Evolutionary conservation across 2,113 vertebrate genomes (phyloP).

Genomic region (Hiodon tergisus): DNA sequence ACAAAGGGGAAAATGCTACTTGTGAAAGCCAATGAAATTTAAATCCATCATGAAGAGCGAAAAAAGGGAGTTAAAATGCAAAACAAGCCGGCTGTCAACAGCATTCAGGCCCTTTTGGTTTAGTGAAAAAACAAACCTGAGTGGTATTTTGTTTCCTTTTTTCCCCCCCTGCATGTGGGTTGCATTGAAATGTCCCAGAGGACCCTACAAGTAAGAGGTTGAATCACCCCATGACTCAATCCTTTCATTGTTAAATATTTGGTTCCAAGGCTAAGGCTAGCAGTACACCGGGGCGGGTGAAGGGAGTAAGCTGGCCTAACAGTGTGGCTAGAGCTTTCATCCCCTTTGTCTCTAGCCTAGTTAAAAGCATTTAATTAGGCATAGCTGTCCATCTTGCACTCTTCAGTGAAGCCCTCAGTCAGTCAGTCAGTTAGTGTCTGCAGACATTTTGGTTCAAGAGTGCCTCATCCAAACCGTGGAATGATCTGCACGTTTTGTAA

Average conservation of each 20-base stretch:
- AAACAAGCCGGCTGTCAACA: constrained; percentile 34
- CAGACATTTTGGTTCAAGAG: not conserved
- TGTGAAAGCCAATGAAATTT: constrained; percentile 34
- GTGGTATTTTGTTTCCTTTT: constrained; percentile 34
- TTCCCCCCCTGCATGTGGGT: not conserved
- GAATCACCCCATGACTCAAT: constrained; percentile 33
- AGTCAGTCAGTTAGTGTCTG: constrained; percentile 14
- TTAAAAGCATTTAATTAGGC: constrained; percentile 64
- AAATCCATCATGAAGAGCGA: constrained; percentile 42
- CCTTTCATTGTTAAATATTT: constrained; percentile 30
- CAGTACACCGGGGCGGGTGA: constrained; percentile 38
- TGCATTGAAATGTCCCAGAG: constrained; percentile 22
- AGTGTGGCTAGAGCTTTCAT: constrained; percentile 41
- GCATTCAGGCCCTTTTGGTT: constrained; percentile 38
- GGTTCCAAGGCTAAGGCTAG: constrained; percentile 40
- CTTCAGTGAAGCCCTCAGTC: constrained; percentile 47
- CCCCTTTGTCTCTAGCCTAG: constrained; percentile 56
- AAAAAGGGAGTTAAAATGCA: constrained; percentile 23
- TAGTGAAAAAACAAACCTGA: constrained; percentile 28
- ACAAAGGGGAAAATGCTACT: constrained; percentile 12
- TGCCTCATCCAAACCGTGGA: not conserved
- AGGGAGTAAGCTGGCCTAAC: constrained; percentile 41
- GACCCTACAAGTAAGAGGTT: constrained; percentile 33
- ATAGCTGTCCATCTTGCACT: constrained; percentile 62
- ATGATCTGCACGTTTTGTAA: not conserved